Percentiles rank a stretch among this genome's conserved stretches.
Conservation (phyloP, 1,140 invertebrate genomes). For the Laupala kohalensis region DNA sequence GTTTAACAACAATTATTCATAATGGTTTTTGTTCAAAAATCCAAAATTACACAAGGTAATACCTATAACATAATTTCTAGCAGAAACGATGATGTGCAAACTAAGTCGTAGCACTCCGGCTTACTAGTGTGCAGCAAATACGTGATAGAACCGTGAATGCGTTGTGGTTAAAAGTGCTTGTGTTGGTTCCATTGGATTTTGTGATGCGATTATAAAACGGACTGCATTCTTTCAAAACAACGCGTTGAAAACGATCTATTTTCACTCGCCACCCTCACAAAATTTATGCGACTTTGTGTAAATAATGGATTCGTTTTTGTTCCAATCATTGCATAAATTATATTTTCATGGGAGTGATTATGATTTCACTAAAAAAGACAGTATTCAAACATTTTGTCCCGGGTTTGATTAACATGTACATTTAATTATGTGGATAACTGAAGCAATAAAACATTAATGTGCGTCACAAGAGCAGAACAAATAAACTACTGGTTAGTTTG, state of each 20-base stretch:
- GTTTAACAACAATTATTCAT: no score
- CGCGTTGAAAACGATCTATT: background rate
- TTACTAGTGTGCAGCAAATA: no score
- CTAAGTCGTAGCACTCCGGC: no score
- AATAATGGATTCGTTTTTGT: background rate
- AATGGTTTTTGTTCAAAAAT: no score
- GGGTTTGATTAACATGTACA: background rate
- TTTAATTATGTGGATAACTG: background rate
- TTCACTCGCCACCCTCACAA: background rate
- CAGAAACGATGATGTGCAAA: no score
- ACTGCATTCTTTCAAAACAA: no score
- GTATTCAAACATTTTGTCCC: background rate
- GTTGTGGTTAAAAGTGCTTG: no score
- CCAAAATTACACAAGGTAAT: no score
- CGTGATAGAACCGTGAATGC: no score
- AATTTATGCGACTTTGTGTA: background rate
- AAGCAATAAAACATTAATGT: background rate
- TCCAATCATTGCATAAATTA: background rate
- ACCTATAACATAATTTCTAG: no score
- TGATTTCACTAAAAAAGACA: background rate
- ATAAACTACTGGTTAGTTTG: background rate
- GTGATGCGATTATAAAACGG: no score
- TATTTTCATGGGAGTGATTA: background rate
- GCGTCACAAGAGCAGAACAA: background rate
- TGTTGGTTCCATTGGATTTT: no score